Base-by-base conservation (phyloP, 2,888 invertebrate species). In the Cepaea hortensis region DNA sequence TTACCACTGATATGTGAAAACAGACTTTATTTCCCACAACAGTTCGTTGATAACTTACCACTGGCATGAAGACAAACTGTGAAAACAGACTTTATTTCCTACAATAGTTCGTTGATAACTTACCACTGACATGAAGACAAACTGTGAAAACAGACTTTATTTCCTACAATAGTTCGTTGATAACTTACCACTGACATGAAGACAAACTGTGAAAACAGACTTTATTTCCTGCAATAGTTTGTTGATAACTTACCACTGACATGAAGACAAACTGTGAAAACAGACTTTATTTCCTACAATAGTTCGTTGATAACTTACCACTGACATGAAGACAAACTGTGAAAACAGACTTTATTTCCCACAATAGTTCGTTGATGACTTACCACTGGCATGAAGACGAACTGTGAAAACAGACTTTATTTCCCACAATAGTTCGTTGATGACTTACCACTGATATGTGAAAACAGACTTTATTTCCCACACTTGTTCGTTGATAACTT, bases 1-100 rank as follows among this genome's bases (percentile, higher is more conserved):
- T 92, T 93, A 95, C 95, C 94, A 95, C 80, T 7, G 95, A 95
- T 95, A 95, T 95, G 95, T 46, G 95, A 95, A 70, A 93, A 90
- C 85, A 95, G 93, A 0, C 95, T 95, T 65, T 35, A 35, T 35
- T 35, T 35, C 35, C 35, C 1, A 35, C 55, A 68, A 68, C 1
- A 68, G n/a, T 4, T 9, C 13, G 18, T 72, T 23, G 35, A 13
- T 35, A 2, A 73, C 94, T 92, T 93, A 95, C 95, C 94, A 95
- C 80, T 7, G 95, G 95, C 95, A 95, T 95, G 81, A 95, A 91
- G 18, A 95, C 87, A 90, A 95, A 95, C 90, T 95, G 95, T 46
- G 95, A 95, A 70, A 93, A 90, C 85, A 95, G 93, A 0, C 95
- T 95, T 65, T 35, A 35, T 35, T 35, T 35, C 35, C 35, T 1